Evolutionary conservation across 2,113 vertebrate genomes (phyloP), one percentile per base, ranked within the genome.

Genomic region (Cariama cristata): DNA sequence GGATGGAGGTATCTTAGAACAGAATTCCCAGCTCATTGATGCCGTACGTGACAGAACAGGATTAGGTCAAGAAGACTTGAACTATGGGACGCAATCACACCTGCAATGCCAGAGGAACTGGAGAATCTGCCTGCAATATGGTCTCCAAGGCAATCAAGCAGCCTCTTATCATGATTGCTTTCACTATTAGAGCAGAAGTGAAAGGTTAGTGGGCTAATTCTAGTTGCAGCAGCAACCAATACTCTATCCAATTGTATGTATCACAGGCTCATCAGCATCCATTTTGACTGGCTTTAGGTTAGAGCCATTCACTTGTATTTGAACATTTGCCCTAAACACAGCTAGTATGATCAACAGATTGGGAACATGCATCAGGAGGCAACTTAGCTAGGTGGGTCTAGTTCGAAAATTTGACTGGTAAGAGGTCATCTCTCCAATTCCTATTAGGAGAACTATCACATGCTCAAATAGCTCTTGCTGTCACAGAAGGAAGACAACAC

Each of bases 121-220:
- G 76, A 83, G 64, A 91, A 96, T 84, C 59, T 94, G 90, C 68
- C 69, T 95, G 56, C 66, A 88, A 38, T 42, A 38, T 4, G 38
- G 55, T 98, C 97, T 97, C 98, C 93, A 87, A 93, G 93, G 95
- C 68, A 98, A 98, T 94, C 66, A 96, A 77, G 69, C 81, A 97
- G 59, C 55, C 79, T 91, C 79, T 97, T 97, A 95, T 38, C 64
- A 12, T 22, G 66, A 96, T 95, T 50, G 69, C 63, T 97, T 97
- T 95, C 75, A 94, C 86, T 84, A 96, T 68, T 86, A 90, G 45
- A 93, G 93, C 71, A 98, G 76, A 98, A 97, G 62, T 62, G 53
- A 97, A 97, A 97, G 89, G 95, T 97, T 97, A 94, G 53, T 94
- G 73, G 52, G 73, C 95, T 97, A 98, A 98, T 97, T 96, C 96